Evolutionary conservation across 1,140 invertebrate species (phyloP).

Genomic region (Tribolium madens): DNA sequence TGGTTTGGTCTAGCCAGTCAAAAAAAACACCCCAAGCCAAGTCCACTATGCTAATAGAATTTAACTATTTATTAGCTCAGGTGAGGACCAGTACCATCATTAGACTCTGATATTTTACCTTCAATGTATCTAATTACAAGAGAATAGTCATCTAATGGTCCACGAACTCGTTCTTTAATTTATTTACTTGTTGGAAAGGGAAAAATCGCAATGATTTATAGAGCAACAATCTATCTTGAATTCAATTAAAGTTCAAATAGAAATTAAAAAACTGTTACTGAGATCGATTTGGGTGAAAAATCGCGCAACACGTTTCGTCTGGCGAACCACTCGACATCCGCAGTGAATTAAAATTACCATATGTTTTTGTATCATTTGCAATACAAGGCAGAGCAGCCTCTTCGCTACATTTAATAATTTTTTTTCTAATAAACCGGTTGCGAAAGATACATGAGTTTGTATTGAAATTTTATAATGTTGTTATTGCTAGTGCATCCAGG

Average conservation of each 20-base stretch:
- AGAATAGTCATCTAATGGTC: conserved; percentile 24
- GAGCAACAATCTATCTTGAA: conserved; percentile 2
- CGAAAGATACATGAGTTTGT: conserved; percentile 49
- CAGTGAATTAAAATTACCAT: conserved; percentile 20
- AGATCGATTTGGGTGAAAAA: too few species aligned
- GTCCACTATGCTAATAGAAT: conserved; percentile 46
- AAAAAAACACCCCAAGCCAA: conserved; percentile 29
- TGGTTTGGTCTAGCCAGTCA: conserved; percentile 17
- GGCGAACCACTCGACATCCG: background rate
- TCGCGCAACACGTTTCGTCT: too few species aligned
- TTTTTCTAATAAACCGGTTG: conserved; percentile 43
- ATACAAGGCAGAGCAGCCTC: background rate
- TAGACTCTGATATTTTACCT: conserved; percentile 31
- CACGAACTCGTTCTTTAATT: conserved; percentile 5
- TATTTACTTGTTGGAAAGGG: conserved; percentile 14
- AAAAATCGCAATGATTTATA: conserved; percentile 23
- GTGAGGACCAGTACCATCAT: conserved; percentile 42
- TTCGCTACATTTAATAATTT: conserved; percentile 23
- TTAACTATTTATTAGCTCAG: conserved; percentile 48
- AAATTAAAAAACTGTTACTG: background rate
- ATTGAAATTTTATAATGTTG: conserved; percentile 49
- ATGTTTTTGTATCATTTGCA: conserved; percentile 29
- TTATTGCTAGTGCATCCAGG: conserved; percentile 44
- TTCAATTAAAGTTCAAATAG: conserved; percentile 20
- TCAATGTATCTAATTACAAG: conserved; percentile 30